These are phyloP conservation scores for Terrapene triunguis DNA, from an alignment of 2,113 vertebrate genomes.

Conservation along the genomic window DNA sequence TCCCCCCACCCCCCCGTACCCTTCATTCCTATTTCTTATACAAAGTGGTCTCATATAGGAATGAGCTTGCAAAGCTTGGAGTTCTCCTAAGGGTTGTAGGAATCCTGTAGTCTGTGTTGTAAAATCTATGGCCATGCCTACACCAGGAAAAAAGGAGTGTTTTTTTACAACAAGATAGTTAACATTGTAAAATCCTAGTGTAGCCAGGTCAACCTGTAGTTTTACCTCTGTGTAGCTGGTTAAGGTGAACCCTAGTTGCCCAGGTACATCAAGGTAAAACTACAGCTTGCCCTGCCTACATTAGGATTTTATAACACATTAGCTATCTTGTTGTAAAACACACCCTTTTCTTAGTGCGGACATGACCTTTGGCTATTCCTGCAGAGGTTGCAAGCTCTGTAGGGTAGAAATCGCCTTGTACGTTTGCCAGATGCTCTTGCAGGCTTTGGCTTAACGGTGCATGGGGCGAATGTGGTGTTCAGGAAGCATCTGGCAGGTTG, in stretches of 20 bases:
- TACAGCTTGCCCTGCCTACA: neutral
- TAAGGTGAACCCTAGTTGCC: neutral
- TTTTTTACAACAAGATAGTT: constrained; percentile 24
- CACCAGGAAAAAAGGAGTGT: neutral
- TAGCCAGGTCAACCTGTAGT: neutral
- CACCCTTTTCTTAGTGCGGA: neutral
- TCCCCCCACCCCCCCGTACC: rapidly evolving
- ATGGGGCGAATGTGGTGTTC: neutral
- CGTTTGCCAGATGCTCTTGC: neutral
- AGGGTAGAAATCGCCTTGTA: neutral
- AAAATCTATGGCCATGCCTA: neutral
- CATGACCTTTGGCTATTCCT: neutral
- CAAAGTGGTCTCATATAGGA: neutral
- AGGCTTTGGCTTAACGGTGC: rapidly evolving
- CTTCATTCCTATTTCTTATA: neutral
- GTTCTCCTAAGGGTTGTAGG: neutral
- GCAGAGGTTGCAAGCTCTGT: neutral
- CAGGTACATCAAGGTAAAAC: neutral
- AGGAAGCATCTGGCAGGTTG: neutral
- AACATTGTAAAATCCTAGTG: neutral
- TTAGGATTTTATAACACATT: neutral
- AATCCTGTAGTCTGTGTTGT: neutral
- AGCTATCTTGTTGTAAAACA: neutral
- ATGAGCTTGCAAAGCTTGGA: neutral
- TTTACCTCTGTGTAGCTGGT: neutral